Evolutionary conservation across 2,797 vertebrate species (phyloP).

Genomic region (Tokudaia muenninki): DNA sequence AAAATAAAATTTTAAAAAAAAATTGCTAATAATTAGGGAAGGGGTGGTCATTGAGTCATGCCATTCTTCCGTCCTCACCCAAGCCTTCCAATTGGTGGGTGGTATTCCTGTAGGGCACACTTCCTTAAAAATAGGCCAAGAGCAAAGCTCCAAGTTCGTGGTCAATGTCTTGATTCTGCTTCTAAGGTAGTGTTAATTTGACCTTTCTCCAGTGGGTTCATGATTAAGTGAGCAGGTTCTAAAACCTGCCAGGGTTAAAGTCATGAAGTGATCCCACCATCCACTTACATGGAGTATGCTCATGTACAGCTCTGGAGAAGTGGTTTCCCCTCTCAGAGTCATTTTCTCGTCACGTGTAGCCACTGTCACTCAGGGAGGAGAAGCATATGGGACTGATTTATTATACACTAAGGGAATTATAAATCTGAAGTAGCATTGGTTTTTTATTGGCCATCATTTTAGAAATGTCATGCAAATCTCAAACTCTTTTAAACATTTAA

Average conservation of each 20-base stretch:
- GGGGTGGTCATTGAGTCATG: neutral
- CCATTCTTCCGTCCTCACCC: neutral
- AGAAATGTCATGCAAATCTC: constrained; percentile 27
- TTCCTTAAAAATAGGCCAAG: neutral
- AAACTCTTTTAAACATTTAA: neutral
- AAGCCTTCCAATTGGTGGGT: neutral
- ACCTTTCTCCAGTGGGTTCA: neutral
- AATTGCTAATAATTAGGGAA: constrained; percentile 56
- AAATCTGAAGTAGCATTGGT: constrained; percentile 1
- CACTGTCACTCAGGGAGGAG: neutral
- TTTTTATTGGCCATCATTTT: neutral
- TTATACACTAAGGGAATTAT: neutral
- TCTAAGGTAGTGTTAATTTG: neutral
- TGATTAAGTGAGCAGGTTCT: neutral
- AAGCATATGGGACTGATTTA: neutral
- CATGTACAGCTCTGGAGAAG: neutral
- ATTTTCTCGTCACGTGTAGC: neutral
- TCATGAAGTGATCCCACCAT: neutral
- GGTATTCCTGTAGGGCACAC: neutral
- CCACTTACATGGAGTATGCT: neutral
- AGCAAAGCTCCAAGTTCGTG: neutral
- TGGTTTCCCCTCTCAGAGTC: neutral
- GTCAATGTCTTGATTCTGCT: neutral
- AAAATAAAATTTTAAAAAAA: too few species aligned
- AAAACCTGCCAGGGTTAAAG: neutral